These are phyloP conservation scores for Lasioglossum calceatum DNA, from an alignment of 2,888 invertebrate species.

Conservation along the genomic window DNA sequence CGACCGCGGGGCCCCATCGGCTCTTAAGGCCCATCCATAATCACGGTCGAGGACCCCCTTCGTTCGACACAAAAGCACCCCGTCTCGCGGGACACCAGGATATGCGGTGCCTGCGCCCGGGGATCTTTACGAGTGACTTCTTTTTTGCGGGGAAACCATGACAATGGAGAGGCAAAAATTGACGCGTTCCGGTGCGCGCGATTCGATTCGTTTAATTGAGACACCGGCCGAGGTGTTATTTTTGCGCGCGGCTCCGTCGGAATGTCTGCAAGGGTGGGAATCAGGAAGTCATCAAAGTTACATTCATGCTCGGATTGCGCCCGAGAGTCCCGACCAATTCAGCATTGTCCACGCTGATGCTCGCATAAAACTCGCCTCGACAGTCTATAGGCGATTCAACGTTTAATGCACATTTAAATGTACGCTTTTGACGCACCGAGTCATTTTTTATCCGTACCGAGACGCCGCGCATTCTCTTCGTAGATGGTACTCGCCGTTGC, in stretches of 20 bases:
- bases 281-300: slow-evolving; percentile 7
- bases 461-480: not conserved
- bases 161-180: slow-evolving; percentile 43
- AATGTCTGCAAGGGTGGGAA: not conserved
- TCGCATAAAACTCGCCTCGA: not conserved
- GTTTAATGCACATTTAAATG: not conserved
- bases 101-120: slow-evolving; percentile 52
- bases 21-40: slow-evolving; percentile 65
- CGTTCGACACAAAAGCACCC: slow-evolving; percentile 66
- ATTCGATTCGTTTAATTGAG: slow-evolving; percentile 43
- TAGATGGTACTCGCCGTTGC: not conserved
- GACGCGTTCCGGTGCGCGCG: slow-evolving; percentile 27
- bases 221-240: slow-evolving; percentile 13
- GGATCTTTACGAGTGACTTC: slow-evolving; percentile 41
- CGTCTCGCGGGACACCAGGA: slow-evolving; percentile 57
- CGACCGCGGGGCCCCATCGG: slow-evolving; percentile 61
- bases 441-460: not conserved
- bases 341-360: not conserved
- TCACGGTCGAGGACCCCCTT: slow-evolving; percentile 61
- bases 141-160: slow-evolving; percentile 40
- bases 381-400: not conserved
- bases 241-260: not conserved
- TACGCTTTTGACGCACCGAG: not conserved
- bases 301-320: not conserved
- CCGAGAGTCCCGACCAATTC: not conserved